phyloP scores from a whole-genome alignment of 2,797 vertebrate species.

The Cirrhinus molitorella region DNA sequence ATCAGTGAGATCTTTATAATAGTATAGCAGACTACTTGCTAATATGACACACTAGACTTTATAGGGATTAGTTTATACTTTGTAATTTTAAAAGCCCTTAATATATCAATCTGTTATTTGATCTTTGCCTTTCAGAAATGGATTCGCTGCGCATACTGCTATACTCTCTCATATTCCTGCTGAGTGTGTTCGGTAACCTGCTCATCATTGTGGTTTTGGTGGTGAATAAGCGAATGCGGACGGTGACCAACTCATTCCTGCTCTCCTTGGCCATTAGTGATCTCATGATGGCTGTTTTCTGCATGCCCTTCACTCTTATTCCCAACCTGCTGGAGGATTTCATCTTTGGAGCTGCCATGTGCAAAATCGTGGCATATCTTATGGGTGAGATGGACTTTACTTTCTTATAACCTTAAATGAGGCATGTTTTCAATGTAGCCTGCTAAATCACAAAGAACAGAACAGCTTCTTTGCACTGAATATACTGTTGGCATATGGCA shows the following conservation, averaged over 20 bases:
- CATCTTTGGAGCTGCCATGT: constrained; percentile 91
- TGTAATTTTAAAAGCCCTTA: neutral
- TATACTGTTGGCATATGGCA: neutral
- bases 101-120: neutral
- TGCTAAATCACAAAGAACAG: neutral
- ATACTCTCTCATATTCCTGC: constrained; percentile 88
- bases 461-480: neutral
- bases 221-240: constrained; percentile 90
- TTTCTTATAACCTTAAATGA: neutral
- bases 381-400: constrained; percentile 84
- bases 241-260: constrained; percentile 95
- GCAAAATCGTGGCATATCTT: constrained; percentile 91
- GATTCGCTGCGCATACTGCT: constrained; percentile 85
- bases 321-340: constrained; percentile 93
- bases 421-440: neutral
- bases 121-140: constrained; percentile 72
- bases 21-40: no score
- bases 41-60: neutral
- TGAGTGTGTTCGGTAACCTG: constrained; percentile 90
- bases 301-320: constrained; percentile 95
- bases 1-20: neutral
- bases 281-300: constrained; percentile 91
- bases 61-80: neutral
- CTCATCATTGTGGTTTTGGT: constrained; percentile 91
- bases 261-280: constrained; percentile 94